A percentile compares a stretch with the other conserved stretches of the same genome.
phyloP scores from a whole-genome alignment of 2,113 vertebrate species.

The Chroicocephalus ridibundus region DNA sequence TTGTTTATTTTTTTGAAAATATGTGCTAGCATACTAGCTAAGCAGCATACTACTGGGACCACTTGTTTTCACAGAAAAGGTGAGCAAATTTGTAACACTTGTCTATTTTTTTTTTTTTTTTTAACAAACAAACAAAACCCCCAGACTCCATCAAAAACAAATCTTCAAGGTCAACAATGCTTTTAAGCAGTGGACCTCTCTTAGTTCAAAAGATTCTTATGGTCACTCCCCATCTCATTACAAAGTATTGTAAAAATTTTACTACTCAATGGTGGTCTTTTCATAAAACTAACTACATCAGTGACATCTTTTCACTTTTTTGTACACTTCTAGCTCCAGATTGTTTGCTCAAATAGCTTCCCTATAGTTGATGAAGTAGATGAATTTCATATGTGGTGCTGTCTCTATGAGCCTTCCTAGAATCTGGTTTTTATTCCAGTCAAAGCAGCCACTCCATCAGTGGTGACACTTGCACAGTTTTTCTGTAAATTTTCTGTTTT shows the following conservation, averaged over 20 bases:
- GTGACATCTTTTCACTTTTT: background rate
- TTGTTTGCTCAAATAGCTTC: background rate
- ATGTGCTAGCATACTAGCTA: background rate
- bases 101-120: background rate
- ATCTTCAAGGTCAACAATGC: background rate
- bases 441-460: background rate
- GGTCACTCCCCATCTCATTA: background rate
- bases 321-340: background rate
- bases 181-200: background rate
- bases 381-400: background rate
- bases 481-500: background rate
- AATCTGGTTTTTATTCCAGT: background rate
- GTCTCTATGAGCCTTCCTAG: rapidly evolving
- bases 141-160: background rate
- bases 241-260: background rate
- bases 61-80: background rate
- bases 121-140: background rate
- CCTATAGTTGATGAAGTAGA: background rate
- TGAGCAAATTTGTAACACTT: background rate
- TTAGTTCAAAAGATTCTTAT: background rate
- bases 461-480: background rate
- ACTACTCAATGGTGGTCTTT: background rate
- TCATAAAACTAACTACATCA: background rate
- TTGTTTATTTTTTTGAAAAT: background rate
- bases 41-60: background rate